Conservation (phyloP, 2,888 invertebrate genomes). For the Nebria salina region DNA sequence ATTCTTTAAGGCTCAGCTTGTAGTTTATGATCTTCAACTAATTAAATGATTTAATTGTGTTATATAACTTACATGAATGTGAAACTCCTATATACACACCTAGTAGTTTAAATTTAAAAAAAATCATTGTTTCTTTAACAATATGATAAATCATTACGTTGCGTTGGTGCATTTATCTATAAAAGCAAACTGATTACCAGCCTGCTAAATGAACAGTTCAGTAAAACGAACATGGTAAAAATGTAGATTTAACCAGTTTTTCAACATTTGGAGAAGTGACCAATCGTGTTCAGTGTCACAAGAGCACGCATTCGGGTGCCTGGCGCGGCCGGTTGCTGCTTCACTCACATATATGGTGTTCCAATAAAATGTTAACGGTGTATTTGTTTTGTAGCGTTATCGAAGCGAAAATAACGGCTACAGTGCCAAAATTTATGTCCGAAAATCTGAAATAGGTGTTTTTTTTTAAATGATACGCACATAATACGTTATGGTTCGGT, state of each 20-base stretch:
- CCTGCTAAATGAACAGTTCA: background rate
- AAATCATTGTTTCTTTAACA: background rate
- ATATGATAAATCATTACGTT: no score
- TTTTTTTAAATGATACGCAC: slow-evolving; percentile 4
- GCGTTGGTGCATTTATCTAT: background rate
- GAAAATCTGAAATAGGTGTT: background rate
- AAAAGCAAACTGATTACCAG: background rate
- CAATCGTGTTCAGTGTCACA: slow-evolving; percentile 9
- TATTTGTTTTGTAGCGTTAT: slow-evolving; percentile 14
- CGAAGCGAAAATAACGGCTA: slow-evolving; percentile 32
- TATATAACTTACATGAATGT: background rate
- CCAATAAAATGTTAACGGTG: slow-evolving; percentile 21
- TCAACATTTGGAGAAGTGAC: slow-evolving; percentile 19
- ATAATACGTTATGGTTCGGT: background rate
- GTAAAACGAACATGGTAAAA: background rate
- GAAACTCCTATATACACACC: background rate
- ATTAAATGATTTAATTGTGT: background rate
- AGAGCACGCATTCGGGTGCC: slow-evolving; percentile 10
- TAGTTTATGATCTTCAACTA: background rate
- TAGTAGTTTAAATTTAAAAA: background rate
- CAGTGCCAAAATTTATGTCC: background rate
- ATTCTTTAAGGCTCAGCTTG: no score
- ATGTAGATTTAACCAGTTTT: slow-evolving; percentile 31
- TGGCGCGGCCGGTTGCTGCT: background rate
- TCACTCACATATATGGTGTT: slow-evolving; percentile 17